These are phyloP conservation scores for Acomys russatus DNA, from an alignment of 2,797 vertebrate species.

Conservation along the genomic window DNA sequence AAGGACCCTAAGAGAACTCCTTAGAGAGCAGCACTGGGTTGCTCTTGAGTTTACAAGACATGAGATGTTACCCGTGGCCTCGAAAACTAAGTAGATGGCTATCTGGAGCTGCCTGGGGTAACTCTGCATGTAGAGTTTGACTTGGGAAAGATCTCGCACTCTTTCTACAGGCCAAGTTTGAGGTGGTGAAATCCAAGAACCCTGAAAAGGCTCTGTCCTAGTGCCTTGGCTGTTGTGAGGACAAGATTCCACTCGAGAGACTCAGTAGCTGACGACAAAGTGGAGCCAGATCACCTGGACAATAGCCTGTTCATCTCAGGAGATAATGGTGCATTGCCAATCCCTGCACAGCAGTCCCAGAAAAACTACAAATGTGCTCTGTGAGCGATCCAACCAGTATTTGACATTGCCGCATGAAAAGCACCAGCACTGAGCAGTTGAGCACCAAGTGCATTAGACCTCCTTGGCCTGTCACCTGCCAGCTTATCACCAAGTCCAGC, in stretches of 20 bases:
- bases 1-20: background rate
- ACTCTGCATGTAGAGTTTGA: background rate
- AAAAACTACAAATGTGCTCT: background rate
- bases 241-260: background rate
- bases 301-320: too few species aligned
- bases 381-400: background rate
- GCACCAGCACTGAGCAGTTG: background rate
- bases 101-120: background rate
- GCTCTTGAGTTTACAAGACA: background rate
- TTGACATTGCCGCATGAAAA: too few species aligned
- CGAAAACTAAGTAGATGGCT: background rate
- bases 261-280: background rate
- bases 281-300: background rate
- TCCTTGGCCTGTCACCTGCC: background rate
- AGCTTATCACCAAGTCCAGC: too few species aligned
- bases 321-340: background rate
- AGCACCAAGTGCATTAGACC: background rate
- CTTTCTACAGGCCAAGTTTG: background rate
- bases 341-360: background rate
- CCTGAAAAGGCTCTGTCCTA: background rate
- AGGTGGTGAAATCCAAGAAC: background rate
- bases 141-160: background rate
- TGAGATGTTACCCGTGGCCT: background rate
- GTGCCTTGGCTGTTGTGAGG: background rate
- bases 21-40: background rate